phyloP scores from a whole-genome alignment of 2,888 invertebrate species.

The Chrysopilus asiliformis region DNA sequence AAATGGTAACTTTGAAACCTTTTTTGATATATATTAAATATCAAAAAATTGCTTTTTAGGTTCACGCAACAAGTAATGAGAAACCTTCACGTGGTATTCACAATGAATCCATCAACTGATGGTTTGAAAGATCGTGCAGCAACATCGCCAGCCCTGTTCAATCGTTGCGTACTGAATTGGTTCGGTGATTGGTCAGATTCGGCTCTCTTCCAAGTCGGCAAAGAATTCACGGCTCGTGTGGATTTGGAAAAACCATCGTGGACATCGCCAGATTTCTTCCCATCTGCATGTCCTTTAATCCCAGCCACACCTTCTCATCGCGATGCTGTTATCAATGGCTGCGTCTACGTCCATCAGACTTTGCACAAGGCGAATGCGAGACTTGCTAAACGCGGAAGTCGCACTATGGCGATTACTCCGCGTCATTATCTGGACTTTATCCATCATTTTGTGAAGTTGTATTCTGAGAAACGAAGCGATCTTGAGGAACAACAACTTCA shows the following conservation, averaged over 20 bases:
- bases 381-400: slow-evolving; percentile 79
- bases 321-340: slow-evolving; percentile 96
- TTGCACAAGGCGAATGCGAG: slow-evolving; percentile 88
- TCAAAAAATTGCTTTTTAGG: slow-evolving; percentile 13
- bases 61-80: slow-evolving; percentile 99
- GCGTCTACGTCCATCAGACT: slow-evolving; percentile 96
- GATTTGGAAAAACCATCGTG: slow-evolving; percentile 84
- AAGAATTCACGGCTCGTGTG: slow-evolving; percentile 90
- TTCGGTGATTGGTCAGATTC: slow-evolving; percentile 99
- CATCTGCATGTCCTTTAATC: slow-evolving; percentile 67
- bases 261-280: slow-evolving; percentile 81
- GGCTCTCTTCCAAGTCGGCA: slow-evolving; percentile 87
- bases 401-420: slow-evolving; percentile 96
- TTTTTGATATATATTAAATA: background rate
- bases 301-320: slow-evolving; percentile 68
- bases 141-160: slow-evolving; percentile 97
- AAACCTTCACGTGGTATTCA: slow-evolving; percentile 98
- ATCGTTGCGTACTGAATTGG: slow-evolving; percentile 98
- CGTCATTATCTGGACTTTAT: slow-evolving; percentile 98
- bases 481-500: slow-evolving; percentile 98
- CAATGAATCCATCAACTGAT: slow-evolving; percentile 99
- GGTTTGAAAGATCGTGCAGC: slow-evolving; percentile 97
- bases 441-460: slow-evolving; percentile 95
- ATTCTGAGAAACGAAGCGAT: slow-evolving; percentile 95
- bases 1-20: slow-evolving; percentile 64